Conservation (phyloP, 1,140 invertebrate species). For the Drosophila nannoptera region DNA sequence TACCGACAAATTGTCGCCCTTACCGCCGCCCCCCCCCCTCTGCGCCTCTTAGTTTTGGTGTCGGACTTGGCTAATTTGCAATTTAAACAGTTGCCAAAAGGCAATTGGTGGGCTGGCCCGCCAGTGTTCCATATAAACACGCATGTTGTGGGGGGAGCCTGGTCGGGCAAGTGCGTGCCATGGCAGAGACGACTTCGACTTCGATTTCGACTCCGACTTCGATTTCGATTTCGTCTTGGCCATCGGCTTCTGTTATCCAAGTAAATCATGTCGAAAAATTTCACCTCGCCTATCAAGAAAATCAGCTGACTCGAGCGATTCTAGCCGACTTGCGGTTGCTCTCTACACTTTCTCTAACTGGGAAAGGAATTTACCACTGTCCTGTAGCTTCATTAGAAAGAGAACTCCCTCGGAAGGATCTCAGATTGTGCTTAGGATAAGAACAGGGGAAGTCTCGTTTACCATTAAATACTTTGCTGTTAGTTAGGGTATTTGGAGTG, state of each 20-base stretch:
- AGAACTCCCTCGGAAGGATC: not conserved
- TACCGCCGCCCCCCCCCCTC: not conserved
- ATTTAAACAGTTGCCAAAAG: constrained; percentile 40
- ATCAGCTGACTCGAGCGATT: constrained; percentile 1
- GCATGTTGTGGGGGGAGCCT: constrained; percentile 23
- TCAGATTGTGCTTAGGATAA: no score
- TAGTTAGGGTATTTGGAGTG: constrained; percentile 17
- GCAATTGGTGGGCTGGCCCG: constrained; percentile 24
- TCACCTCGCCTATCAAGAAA: constrained; percentile 48
- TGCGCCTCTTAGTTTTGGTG: constrained; percentile 11
- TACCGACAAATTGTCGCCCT: constrained; percentile 46
- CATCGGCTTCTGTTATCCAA: constrained; percentile 28
- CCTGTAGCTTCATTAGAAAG: no score
- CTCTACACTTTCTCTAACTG: constrained; percentile 1
- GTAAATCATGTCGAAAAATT: constrained; percentile 68
- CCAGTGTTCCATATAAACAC: constrained; percentile 64
- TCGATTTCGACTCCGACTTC: no score
- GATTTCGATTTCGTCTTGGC: constrained; percentile 1
- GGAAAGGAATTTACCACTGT: no score
- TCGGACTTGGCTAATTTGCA: constrained; percentile 53
- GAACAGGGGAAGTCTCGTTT: no score
- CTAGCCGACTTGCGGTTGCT: constrained; percentile 14
- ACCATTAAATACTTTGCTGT: no score
- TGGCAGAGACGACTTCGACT: no score
- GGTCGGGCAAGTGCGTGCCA: not conserved